phyloP scores from a whole-genome alignment of 2,113 vertebrate genomes.

The Centropristis striata region DNA sequence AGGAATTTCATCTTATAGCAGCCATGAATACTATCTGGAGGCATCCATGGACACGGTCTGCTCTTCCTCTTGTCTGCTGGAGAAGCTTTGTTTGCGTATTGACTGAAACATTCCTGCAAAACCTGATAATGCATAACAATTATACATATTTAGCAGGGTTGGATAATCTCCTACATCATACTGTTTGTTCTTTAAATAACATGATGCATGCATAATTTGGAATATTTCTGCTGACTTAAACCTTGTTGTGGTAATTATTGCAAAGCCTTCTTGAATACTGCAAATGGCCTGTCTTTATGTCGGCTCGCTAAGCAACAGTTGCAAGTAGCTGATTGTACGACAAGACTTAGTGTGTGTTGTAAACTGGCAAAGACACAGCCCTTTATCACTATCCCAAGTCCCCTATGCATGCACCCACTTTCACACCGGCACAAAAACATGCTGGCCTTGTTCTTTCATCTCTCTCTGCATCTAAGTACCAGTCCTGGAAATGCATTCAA shows the following conservation, averaged over 20 bases:
- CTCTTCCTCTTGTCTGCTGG: conserved; percentile 21
- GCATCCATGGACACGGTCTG: conserved; percentile 34
- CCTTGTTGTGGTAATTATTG: conserved; percentile 34
- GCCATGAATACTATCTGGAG: conserved; percentile 49
- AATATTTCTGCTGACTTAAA: conserved; percentile 35
- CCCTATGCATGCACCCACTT: neutral
- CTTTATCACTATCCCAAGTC: conserved; percentile 8
- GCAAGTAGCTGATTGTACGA: conserved; percentile 22
- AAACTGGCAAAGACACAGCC: conserved; percentile 16
- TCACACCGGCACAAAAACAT: neutral
- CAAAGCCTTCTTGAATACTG: conserved; percentile 1
- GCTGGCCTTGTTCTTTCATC: conserved; percentile 7
- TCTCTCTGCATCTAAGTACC: conserved; percentile 3
- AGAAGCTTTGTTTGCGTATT: conserved; percentile 32
- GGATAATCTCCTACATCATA: conserved; percentile 38
- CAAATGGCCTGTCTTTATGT: conserved; percentile 14
- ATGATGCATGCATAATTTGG: conserved; percentile 22
- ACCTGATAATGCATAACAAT: conserved; percentile 46
- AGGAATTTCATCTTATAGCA: conserved; percentile 45
- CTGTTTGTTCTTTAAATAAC: conserved; percentile 36
- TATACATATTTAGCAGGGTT: conserved; percentile 20
- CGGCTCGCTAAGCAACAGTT: conserved; percentile 3
- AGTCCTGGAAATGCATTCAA: conserved; percentile 11
- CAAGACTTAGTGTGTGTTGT: neutral
- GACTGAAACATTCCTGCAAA: conserved; percentile 36